phyloP scores from a whole-genome alignment of 1,140 invertebrate genomes.

The Asbolus verrucosus region DNA sequence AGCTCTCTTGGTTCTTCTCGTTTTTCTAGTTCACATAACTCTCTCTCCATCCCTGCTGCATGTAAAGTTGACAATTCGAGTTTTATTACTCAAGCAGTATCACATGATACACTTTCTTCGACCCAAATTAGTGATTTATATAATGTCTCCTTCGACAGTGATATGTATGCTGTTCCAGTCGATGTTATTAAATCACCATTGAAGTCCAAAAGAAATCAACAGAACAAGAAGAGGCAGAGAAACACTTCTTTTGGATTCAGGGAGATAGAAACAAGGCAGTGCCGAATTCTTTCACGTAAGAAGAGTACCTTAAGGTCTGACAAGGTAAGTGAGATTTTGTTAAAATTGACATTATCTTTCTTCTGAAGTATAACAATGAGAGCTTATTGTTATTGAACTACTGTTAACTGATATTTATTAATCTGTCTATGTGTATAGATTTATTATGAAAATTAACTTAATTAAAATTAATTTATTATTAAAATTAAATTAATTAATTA shows the following conservation, averaged over 20 bases:
- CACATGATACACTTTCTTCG: constrained; percentile 79
- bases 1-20: constrained; percentile 78
- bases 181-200: constrained; percentile 77
- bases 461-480: too few species aligned
- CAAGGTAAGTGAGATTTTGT: too few species aligned
- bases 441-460: too few species aligned
- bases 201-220: constrained; percentile 69
- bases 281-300: constrained; percentile 30
- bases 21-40: constrained; percentile 84
- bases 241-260: constrained; percentile 69
- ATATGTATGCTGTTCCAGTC: constrained; percentile 86
- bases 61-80: constrained; percentile 83
- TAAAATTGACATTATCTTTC: too few species aligned
- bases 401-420: too few species aligned
- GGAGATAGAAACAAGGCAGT: constrained; percentile 59
- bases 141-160: constrained; percentile 86
- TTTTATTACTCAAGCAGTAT: constrained; percentile 88
- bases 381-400: too few species aligned
- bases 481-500: too few species aligned
- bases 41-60: constrained; percentile 76
- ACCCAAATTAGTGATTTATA: constrained; percentile 85
- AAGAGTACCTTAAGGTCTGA: constrained; percentile 44
- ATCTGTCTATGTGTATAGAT: too few species aligned
- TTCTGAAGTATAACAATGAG: too few species aligned
- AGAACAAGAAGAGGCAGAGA: constrained; percentile 72